These are phyloP conservation scores for Eupithecia subumbrata DNA, from an alignment of 2,888 invertebrate species.

Conservation along the genomic window DNA sequence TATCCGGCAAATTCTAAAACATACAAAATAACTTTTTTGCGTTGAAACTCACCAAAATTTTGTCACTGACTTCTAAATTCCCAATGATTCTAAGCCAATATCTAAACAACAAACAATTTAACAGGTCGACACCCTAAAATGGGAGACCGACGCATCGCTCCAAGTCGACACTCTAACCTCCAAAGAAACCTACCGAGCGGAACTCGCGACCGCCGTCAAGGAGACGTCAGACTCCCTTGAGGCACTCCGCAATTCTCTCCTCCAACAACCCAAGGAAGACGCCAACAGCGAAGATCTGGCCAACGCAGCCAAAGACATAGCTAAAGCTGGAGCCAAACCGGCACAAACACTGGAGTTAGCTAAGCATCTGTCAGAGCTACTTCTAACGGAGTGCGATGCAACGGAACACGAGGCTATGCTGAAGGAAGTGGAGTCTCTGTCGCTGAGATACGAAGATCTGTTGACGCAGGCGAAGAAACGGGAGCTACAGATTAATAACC, in stretches of 20 bases:
- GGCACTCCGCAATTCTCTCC: conserved; percentile 84
- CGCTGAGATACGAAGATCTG: conserved; percentile 87
- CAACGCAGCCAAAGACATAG: conserved; percentile 87
- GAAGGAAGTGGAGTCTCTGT: conserved; percentile 86
- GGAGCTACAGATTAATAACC: conserved; percentile 90
- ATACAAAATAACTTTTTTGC: no score
- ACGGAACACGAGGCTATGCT: conserved; percentile 86
- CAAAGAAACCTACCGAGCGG: conserved; percentile 92
- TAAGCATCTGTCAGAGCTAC: conserved; percentile 89
- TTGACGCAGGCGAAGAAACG: conserved; percentile 88
- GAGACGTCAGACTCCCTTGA: conserved; percentile 89
- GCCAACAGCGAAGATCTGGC: conserved; percentile 85
- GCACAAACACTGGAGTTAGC: conserved; percentile 92
- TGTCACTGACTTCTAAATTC: neutral
- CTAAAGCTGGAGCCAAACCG: conserved; percentile 90
- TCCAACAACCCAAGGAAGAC: conserved; percentile 67
- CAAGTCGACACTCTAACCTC: conserved; percentile 94
- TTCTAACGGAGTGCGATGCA: conserved; percentile 89
- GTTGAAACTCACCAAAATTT: no score
- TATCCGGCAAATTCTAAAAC: no score
- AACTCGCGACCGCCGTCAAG: conserved; percentile 88
- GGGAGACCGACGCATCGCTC: conserved; percentile 90
- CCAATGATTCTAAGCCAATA: neutral
- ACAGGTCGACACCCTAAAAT: conserved; percentile 89
- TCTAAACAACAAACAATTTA: neutral